Evolutionary conservation across 2,888 invertebrate genomes (phyloP), one percentile per base, ranked within the genome.

Genomic region (Anagyrus pseudococci): DNA sequence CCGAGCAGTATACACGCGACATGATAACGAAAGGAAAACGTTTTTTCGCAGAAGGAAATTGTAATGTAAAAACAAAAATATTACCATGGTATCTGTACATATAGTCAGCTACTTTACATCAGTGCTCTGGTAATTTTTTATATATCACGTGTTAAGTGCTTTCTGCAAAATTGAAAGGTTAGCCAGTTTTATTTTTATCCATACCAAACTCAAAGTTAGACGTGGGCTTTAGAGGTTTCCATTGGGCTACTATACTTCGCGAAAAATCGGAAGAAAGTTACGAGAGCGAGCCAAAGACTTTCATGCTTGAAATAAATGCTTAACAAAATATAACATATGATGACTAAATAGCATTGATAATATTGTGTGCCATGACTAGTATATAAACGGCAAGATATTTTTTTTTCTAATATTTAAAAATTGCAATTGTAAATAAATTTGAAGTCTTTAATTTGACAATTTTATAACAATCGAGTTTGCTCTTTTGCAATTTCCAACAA

Each of bases 121-220:
- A 17, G 60, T 48, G 37, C 52, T 58, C 52, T 58, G 46, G 55
- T 63, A 63, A 63, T 54, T 58, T 64, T 53, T 54, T 25, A 48
- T 15, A 40, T 62, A 53, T n/a, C n/a, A 57, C 13, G 8, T 50
- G 22, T 53, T 29, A 54, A 57, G 37, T 56, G 46, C 46, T 62
- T 53, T 59, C 22, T 46, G 43, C 33, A 33, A 33, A 33, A 33
- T 33, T 13, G 13, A n/a, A n/a, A n/a, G n/a, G n/a, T n/a, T n/a
- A n/a, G n/a, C n/a, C n/a, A n/a, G n/a, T n/a, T n/a, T n/a, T n/a
- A n/a, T n/a, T n/a, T n/a, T n/a, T n/a, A n/a, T n/a, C n/a, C n/a
- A n/a, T n/a, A n/a, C n/a, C n/a, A n/a, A n/a, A n/a, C n/a, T n/a
- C n/a, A n/a, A n/a, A n/a, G n/a, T n/a, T n/a, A n/a, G n/a, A n/a